Evolutionary conservation across 1,140 invertebrate genomes (phyloP).

Genomic region (Onthophagus taurus): DNA sequence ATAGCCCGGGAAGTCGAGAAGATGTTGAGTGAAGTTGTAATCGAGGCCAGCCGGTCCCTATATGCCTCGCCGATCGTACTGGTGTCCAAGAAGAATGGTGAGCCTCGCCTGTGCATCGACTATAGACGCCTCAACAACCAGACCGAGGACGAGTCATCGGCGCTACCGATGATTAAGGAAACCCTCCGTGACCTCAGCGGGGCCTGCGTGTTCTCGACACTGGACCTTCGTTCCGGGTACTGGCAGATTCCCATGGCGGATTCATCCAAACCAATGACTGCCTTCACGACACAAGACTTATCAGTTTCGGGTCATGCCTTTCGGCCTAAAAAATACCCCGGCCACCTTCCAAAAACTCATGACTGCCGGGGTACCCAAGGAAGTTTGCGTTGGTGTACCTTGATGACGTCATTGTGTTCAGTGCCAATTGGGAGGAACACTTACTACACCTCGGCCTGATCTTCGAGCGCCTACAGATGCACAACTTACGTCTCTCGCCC

Average conservation of each 20-base stretch:
- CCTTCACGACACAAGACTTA: constrained; percentile 24
- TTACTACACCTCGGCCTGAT: constrained; percentile 10
- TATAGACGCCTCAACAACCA: background rate
- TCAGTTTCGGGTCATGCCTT: constrained; percentile 23
- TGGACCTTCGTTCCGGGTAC: constrained; percentile 24
- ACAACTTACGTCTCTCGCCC: background rate
- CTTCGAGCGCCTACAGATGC: constrained; percentile 10
- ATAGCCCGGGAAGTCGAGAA: too few relatives aligned
- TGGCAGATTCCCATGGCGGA: constrained; percentile 24
- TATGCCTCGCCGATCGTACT: background rate
- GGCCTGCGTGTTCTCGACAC: constrained; percentile 18
- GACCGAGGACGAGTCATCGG: background rate
- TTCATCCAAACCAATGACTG: constrained; percentile 13
- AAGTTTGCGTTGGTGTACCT: constrained; percentile 16
- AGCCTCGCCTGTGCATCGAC: background rate
- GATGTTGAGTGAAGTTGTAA: too few relatives aligned
- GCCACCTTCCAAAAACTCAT: constrained; percentile 21
- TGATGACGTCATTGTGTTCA: constrained; percentile 12
- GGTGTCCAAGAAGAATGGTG: background rate
- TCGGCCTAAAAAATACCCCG: constrained; percentile 22
- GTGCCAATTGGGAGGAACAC: constrained; percentile 9
- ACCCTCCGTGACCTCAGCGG: constrained; percentile 11
- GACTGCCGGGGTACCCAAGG: constrained; percentile 14
- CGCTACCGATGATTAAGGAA: background rate
- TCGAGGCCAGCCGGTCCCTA: background rate